Base-by-base conservation (phyloP, 2,888 invertebrate genomes). In the Bhutanitis thaidina region DNA sequence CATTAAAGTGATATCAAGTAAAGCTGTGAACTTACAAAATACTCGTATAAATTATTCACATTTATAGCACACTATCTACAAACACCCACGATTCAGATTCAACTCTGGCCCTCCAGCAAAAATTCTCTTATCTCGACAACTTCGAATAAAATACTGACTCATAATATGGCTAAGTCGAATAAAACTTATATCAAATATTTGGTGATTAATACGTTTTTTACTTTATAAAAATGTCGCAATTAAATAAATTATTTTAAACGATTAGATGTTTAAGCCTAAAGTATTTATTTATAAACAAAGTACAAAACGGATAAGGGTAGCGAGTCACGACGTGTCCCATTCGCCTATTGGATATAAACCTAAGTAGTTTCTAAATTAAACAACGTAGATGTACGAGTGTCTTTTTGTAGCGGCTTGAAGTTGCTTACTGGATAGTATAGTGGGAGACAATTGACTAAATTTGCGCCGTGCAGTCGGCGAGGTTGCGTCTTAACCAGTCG, bases 11-110 rank as follows among this genome's bases (percentile, higher is more conserved):
- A 78, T 75, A 80, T 86, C 86, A 82, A 80, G 86, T 88, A 86
- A 87, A 88, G 86, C 86, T 83, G 88, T 79, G 85, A 80, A 86
- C 88, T 87, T 87, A 89, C 84, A 88, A 82, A 83, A 83, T 87
- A 88, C 79, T 89, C 86, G 87, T 88, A 87, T 87, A 88, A 88
- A 88, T 87, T 88, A 88, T 88, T 86, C 87, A 88, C 88, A 87
- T 85, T 85, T 86, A 87, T 86, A 86, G 88, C 86, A 87, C 82
- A 87, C 81, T 89, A 89, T 87, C 87, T 87, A 88, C 87, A 87
- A 74, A 82, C 83, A 86, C 77, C 80, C 85, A 77, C 80, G 70
- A 65, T 69, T 77, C 77, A 77, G 73, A 72, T 72, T 76, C 79
- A 77, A 78, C 71, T 63, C 69, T 72, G 85, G 79, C 82, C 83